Conservation (phyloP, 2,888 invertebrate species). For the Heliconius sara region DNA sequence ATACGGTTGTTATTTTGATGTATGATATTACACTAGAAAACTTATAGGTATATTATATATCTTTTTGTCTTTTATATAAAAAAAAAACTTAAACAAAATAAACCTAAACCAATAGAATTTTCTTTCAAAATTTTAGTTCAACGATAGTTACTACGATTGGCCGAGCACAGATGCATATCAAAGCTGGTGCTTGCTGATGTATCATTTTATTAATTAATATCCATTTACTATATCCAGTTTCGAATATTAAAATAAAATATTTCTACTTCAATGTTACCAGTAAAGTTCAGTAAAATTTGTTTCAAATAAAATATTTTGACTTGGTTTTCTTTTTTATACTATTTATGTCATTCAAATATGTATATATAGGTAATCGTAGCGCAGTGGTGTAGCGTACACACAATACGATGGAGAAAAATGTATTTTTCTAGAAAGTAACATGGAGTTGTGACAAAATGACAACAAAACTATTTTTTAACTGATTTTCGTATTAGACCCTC, state of each 20-base stretch:
- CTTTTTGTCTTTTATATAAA: too few species aligned
- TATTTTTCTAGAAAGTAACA: too few species aligned
- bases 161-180: constrained; percentile 49
- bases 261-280: not conserved
- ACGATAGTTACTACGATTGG: constrained; percentile 33
- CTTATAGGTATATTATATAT: too few species aligned
- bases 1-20: too few species aligned
- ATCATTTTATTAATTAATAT: constrained; percentile 61
- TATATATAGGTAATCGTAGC: too few species aligned
- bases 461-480: too few species aligned
- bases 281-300: not conserved
- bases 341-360: too few species aligned
- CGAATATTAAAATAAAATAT: not conserved
- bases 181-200: constrained; percentile 47
- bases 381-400: too few species aligned
- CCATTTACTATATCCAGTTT: constrained; percentile 25
- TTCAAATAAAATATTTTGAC: not conserved
- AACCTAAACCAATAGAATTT: not conserved
- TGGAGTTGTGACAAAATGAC: too few species aligned
- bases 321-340: not conserved
- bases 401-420: too few species aligned
- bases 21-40: too few species aligned
- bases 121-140: not conserved
- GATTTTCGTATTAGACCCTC: too few species aligned
- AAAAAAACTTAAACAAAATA: not conserved